A percentile compares a stretch with the other conserved stretches of the same genome.
These are phyloP conservation scores for Motacilla alba DNA, from an alignment of 2,113 vertebrate species.

Conservation along the genomic window DNA sequence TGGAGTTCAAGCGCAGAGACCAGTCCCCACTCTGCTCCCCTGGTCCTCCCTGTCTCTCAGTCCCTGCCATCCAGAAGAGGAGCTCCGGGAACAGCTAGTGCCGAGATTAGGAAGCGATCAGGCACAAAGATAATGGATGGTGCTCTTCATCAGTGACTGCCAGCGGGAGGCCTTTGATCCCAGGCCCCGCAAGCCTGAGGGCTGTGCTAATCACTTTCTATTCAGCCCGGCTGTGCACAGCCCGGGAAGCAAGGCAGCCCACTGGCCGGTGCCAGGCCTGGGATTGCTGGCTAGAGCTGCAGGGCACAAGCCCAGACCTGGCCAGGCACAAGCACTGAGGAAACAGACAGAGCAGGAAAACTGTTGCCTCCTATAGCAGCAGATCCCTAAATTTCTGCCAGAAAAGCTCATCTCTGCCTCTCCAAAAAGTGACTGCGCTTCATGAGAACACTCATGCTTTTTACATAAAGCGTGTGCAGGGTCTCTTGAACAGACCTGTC, in stretches of 20 bases:
- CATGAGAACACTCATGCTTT: background rate
- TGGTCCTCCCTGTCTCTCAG: background rate
- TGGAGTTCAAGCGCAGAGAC: background rate
- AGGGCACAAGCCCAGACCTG: background rate
- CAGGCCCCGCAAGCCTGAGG: background rate
- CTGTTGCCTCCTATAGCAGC: accelerated
- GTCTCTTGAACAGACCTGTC: background rate
- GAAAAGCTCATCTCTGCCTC: background rate
- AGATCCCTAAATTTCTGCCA: background rate
- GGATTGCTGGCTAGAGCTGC: background rate
- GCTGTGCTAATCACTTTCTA: background rate
- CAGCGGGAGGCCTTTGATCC: background rate
- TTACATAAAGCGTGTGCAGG: background rate
- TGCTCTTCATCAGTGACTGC: background rate
- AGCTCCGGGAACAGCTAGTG: background rate
- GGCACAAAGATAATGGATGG: background rate
- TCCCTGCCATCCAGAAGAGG: background rate
- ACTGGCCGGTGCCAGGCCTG: accelerated
- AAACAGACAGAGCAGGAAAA: background rate
- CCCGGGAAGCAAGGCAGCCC: background rate
- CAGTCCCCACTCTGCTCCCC: background rate
- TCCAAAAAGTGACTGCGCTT: background rate
- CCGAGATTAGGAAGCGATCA: background rate
- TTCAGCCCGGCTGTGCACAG: background rate
- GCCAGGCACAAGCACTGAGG: background rate